These are phyloP conservation scores for Microctenopoma lineatum DNA, from an alignment of 2,797 vertebrate genomes.

Conservation along the genomic window DNA sequence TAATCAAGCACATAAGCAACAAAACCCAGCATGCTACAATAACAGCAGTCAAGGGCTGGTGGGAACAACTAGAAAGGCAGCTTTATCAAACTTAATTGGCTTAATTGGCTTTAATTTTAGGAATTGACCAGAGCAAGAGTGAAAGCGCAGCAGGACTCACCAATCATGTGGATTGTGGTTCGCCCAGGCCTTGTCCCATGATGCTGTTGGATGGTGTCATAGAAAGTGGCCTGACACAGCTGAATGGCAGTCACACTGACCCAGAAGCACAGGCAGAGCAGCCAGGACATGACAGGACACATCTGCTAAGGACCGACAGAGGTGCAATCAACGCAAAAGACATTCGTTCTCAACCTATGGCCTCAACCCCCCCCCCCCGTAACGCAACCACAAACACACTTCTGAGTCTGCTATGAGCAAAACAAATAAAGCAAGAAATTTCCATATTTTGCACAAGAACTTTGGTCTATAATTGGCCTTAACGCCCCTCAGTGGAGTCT, in stretches of 20 bases:
- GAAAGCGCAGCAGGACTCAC: slow-evolving; percentile 68
- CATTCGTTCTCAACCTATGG: slow-evolving; percentile 50
- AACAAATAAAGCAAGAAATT: slow-evolving; percentile 15
- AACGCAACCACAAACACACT: background rate
- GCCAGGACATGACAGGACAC: slow-evolving; percentile 97
- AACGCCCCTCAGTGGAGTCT: slow-evolving; percentile 34
- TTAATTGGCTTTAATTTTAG: background rate
- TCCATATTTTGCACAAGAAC: slow-evolving; percentile 14
- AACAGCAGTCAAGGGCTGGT: background rate
- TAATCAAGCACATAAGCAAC: slow-evolving; percentile 38
- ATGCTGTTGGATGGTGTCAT: slow-evolving; percentile 94
- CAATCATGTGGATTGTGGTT: slow-evolving; percentile 85
- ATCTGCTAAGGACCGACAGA: slow-evolving; percentile 76
- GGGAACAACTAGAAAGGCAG: background rate
- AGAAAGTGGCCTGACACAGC: slow-evolving; percentile 95
- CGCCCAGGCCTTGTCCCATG: slow-evolving; percentile 94
- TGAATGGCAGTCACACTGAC: slow-evolving; percentile 94
- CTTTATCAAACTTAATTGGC: too few relatives aligned
- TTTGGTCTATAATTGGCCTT: slow-evolving; percentile 45
- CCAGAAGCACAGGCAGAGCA: slow-evolving; percentile 97
- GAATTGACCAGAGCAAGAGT: background rate
- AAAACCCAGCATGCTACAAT: slow-evolving; percentile 13
- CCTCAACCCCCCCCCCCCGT: slow-evolving; percentile 5
- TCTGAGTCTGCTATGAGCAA: slow-evolving; percentile 2
- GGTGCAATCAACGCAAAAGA: slow-evolving; percentile 55